Conservation (phyloP, 2,113 vertebrate species). For the Indicator indicator region DNA sequence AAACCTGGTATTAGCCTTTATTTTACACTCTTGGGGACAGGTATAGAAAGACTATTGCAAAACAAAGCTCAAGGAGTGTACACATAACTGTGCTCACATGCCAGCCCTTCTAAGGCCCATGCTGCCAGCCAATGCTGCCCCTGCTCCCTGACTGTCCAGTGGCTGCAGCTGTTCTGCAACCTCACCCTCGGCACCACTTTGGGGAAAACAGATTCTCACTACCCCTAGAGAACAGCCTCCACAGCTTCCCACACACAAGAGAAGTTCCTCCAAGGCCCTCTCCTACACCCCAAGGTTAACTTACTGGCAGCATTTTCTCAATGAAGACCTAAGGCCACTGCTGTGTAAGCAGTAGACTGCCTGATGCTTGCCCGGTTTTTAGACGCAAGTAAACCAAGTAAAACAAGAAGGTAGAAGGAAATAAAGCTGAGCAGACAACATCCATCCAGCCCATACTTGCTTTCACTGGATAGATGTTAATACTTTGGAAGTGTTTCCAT, state of each 20-base stretch:
- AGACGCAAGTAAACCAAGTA: not conserved
- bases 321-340: not conserved
- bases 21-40: not conserved
- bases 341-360: not conserved
- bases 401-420: not conserved
- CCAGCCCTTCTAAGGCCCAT: not conserved
- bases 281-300: not conserved
- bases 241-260: not conserved
- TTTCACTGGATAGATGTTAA: not conserved
- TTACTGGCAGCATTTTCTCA: not conserved
- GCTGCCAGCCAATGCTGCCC: rapidly evolving
- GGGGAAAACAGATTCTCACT: not conserved
- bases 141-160: rapidly evolving
- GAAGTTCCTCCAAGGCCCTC: not conserved
- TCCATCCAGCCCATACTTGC: not conserved
- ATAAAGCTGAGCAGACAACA: not conserved
- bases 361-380: not conserved
- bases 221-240: not conserved
- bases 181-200: rapidly evolving
- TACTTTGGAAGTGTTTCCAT: not conserved
- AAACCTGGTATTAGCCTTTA: not conserved
- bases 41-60: not conserved
- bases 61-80: not conserved
- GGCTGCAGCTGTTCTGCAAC: no score
- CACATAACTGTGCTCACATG: not conserved